These are phyloP conservation scores for Palaemon carinicauda DNA, from an alignment of 1,140 invertebrate genomes.

Conservation along the genomic window DNA sequence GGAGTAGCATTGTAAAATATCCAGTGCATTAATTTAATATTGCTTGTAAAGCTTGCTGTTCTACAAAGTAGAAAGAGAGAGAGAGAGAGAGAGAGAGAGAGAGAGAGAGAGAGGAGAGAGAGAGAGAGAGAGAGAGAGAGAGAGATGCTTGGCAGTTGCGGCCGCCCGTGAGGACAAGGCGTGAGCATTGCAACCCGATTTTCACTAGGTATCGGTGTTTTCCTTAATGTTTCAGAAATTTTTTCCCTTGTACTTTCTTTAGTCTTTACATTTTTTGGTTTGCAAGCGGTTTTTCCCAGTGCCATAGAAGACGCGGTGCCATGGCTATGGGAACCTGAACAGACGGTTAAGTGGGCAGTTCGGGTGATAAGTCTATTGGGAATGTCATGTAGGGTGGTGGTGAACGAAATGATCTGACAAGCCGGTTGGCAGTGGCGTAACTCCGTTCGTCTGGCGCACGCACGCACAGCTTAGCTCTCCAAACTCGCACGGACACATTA, in stretches of 20 bases:
- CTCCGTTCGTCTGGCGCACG: not conserved
- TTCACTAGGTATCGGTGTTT: not conserved
- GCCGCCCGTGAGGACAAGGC: conserved; percentile 26
- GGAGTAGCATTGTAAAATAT: not conserved
- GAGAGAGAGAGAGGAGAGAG: no score
- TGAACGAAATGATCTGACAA: conserved; percentile 1
- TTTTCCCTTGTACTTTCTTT: not conserved
- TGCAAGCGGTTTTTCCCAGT: not conserved
- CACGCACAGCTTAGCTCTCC: conserved; percentile 15
- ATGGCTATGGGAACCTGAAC: not conserved
- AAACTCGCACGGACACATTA: conserved; percentile 12
- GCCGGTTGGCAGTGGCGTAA: conserved; percentile 32
- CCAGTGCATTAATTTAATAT: not conserved
- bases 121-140: no score
- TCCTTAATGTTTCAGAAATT: not conserved
- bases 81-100: no score
- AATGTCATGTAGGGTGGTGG: not conserved
- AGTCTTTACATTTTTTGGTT: not conserved
- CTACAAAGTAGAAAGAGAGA: conserved; percentile 26
- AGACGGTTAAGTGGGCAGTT: not conserved
- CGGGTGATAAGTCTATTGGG: not conserved
- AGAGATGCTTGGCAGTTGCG: conserved; percentile 28
- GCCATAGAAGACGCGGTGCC: not conserved
- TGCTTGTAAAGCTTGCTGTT: conserved; percentile 18
- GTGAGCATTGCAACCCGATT: not conserved